These are phyloP conservation scores for Drosophila ficusphila DNA, from an alignment of 1,140 invertebrate species.

Conservation along the genomic window DNA sequence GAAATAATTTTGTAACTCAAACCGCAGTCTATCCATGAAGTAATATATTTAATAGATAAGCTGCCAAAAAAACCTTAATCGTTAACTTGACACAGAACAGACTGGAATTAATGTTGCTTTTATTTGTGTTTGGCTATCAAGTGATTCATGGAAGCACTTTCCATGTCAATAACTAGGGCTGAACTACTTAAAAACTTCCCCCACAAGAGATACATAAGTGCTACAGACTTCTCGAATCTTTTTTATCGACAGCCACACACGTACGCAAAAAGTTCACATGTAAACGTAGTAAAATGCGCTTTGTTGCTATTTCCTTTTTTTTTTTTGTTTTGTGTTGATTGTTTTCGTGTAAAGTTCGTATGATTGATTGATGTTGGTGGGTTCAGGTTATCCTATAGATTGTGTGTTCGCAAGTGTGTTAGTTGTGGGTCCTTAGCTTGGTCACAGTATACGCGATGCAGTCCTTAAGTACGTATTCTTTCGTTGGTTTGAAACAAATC, in stretches of 20 bases:
- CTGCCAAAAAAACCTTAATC: no score
- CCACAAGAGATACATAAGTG: slow-evolving; percentile 3
- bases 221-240: slow-evolving; percentile 11
- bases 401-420: slow-evolving; percentile 23
- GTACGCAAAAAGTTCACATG: slow-evolving; percentile 28
- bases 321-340: slow-evolving; percentile 48
- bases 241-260: slow-evolving; percentile 12
- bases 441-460: slow-evolving; percentile 30
- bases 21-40: no score
- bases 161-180: background rate
- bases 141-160: slow-evolving; percentile 12
- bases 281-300: slow-evolving; percentile 39
- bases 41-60: no score
- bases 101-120: background rate
- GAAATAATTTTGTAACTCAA: background rate
- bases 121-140: background rate
- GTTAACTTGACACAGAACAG: background rate
- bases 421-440: slow-evolving; percentile 40
- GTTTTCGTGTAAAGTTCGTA: slow-evolving; percentile 45
- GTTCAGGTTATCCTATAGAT: slow-evolving; percentile 6
- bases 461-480: slow-evolving; percentile 11
- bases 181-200: slow-evolving; percentile 8
- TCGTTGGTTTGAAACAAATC: slow-evolving; percentile 4
- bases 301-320: slow-evolving; percentile 44
- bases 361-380: slow-evolving; percentile 34